Evolutionary conservation across 1,140 invertebrate genomes (phyloP), one percentile per base, ranked within the genome.

Genomic region (Cataglyphis hispanica): DNA sequence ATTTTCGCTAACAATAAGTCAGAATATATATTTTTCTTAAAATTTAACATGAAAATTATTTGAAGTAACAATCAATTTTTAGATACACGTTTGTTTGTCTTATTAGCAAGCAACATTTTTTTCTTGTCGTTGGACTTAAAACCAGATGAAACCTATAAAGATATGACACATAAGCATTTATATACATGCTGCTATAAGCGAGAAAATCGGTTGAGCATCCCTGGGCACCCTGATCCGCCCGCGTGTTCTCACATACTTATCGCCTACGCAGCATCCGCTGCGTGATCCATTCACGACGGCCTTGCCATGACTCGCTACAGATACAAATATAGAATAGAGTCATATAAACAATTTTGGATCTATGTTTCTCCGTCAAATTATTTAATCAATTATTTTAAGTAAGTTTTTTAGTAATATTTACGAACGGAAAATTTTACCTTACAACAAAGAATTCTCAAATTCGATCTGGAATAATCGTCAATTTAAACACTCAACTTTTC

Each of bases 201-300:
- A 43, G 3, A 27, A 70, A 50, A 1, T 34, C 10, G 27, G 31
- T 72, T 72, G 69, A 13, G 16, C 46, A 72, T 27, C 46, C 46
- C 46, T 67, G 11, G n/a, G 25, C 31, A 40, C 11, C 27, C 61
- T 19, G 56, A 31, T 87, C 78, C 66, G 56, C 64, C 84, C 72
- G 78, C 87, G 72, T 84, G 85, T 84, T 88, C 85, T 88, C 85
- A 77, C 70, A 70, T 84, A 60, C 77, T 88, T 88, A 88, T 86
- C 87, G 78, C 72, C 64, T 66, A 74, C 78, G 66, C 72, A 16
- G 34, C 22, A 25, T 72, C 16, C 25, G 87, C 63, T 77, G 76
- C 77, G 50, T 53, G 75, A 86, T 80, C 84, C 75, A 53, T 34
- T 53, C 61, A 85, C 56, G 53, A 50, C 56, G n/a, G 27, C 37